Base-by-base conservation (phyloP, 2,888 invertebrate species). In the Magallana nippona region DNA sequence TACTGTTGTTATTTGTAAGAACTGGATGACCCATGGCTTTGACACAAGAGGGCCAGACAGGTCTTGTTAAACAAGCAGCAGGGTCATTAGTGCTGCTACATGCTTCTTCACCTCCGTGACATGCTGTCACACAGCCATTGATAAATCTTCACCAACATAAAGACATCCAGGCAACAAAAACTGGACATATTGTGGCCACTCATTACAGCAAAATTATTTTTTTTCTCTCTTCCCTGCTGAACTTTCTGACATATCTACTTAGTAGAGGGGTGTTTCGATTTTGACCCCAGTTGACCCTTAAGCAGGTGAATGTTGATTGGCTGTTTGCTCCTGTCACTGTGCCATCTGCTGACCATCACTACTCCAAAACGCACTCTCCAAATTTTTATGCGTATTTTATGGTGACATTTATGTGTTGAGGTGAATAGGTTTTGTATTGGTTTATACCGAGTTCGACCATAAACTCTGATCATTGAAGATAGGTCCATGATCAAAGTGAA, bases 351-450 rank as follows among this genome's bases (percentile, higher is more conserved):
- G 71, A 71, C 27, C 71, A 71, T 71, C 22, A 71, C 71, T 13
- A 71, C 71, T 71, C 71, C 27, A 60, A 17, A 71, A 15, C 15
- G 13, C 32, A 27, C 71, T 71, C 71, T 71, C 27, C 32, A 27
- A 71, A 71, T 27, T 71, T 71, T 71, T 71, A 71, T 32, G 71
- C 8, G 11, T 22, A 11, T 71, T 71, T 71, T 71, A 71, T 71
- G 22, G 71, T 71, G 71, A 71, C 71, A 71, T 71, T 71, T 71
- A 71, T 71, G 71, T 71, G 71, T 71, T 71, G 71, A 71, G 22
- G 27, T 71, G 32, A 71, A 71, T 71, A 32, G 71, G 71, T 71
- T 71, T 71, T 71, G 71, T 22, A 71, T 71, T 71, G 27, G 71
- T 71, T 71, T 71, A 71, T 71, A 27, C 15, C 13, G 11, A 13